Base-by-base conservation (phyloP, 2,888 invertebrate genomes). In the Ariolimax columbianus region DNA sequence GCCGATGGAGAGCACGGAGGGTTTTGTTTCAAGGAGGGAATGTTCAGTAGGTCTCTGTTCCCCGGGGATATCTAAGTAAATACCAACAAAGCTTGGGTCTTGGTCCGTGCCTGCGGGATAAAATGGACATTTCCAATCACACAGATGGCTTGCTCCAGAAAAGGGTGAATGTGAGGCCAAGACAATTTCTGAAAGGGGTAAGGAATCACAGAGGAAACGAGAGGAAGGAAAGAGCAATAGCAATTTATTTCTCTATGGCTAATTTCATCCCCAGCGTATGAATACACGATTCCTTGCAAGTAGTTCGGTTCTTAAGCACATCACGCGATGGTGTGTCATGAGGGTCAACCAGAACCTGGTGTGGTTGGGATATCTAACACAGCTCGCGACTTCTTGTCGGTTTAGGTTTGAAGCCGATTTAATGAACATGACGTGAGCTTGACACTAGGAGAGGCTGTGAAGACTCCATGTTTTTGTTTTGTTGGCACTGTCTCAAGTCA, bases 171-270 rank as follows among this genome's bases (percentile, higher is more conserved):
- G 23, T n/a, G 59, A 70, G 81, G 81, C 26, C 70, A 72, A 9
- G 11, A 51, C n/a, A 81, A 55, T 81, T 70, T 36, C 7, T 26
- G 38, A 55, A n/a, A 81, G 70, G 81, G 68, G 68, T 36, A 68
- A 33, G 68, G 33, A 68, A 63, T 78, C 66, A 40, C 17, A 2
- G 38, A 47, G 68, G 66, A 33, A 14, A 19, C 23, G 26, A 55
- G 26, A 26, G 81, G 72, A 72, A 72, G 70, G 72, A 81, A 72
- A 70, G 17, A 36, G 72, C 33, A 36, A 51, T 26, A 47, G 81
- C 72, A 81, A 81, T 81, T 81, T 81, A 72, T 81, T 81, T 51
- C 81, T 72, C 72, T 55, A 55, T n/a, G 81, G 81, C 51, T 81
- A 81, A 81, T 81, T 81, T 81, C 72, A 51, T 70, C 72, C 47